Base-by-base conservation (phyloP, 2,888 invertebrate genomes). In the Cosmopolites sordidus region DNA sequence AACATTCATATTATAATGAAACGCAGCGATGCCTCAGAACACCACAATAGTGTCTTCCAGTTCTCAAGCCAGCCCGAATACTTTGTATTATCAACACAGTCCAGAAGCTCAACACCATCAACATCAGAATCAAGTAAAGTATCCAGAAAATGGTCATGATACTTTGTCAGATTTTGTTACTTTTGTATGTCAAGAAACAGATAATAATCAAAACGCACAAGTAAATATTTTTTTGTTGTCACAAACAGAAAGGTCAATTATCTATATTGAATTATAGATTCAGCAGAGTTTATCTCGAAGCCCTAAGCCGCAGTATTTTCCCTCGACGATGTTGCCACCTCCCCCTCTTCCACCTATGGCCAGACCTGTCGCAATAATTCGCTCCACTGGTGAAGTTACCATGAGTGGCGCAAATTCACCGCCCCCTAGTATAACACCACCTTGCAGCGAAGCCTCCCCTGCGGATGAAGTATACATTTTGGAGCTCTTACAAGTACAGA, bases 321-420 rank as follows among this genome's bases (percentile, higher is more conserved):
- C 86, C 63, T 92, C 90, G 69, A 87, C 92, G 48, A 95, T 96
- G 90, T 79, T 96, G 69, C 95, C 95, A 4, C 95, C 95, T 17
- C 92, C 94, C 5, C 95, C 95, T 2, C 83, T 95, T 27, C 94
- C 95, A 5, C 95, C 95, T 14, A 93, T 96, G 91, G 95, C 96
- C 2, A 80, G 96, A 60, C 96, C 96, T 0, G 96, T 96, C 18
- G 94, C 96, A 58, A 94, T 97, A 68, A 92, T 96, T 67, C 83
- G 94, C 65, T 94, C 94, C 50, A 92, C 93, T 65, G 76, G 79
- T 43, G 81, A 81, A 62, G 73, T 81, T 44, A 76, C 77, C 44
- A 77, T 83, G 59, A 77, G 80, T 56, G 79, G 80, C 62, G 77
- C 81, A 18, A 80, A 79, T 59, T 82, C 84, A 45, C 82, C 85